Evolutionary conservation across 2,113 vertebrate species (phyloP).

Genomic region (Ptyas mucosa): DNA sequence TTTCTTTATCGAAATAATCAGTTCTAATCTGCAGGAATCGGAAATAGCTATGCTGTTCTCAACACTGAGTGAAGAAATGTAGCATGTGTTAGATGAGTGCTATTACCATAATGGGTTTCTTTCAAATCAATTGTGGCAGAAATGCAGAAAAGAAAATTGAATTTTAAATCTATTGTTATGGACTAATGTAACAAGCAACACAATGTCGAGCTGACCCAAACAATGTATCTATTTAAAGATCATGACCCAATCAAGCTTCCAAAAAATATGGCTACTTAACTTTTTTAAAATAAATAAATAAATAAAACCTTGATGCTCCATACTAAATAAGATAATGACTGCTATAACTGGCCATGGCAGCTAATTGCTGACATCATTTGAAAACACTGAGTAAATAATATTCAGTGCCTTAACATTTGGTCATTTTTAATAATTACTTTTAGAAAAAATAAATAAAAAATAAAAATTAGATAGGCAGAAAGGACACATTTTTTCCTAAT

Average conservation of each 20-base stretch:
- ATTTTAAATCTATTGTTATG: background rate
- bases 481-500: background rate
- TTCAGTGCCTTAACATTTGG: background rate
- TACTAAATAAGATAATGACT: background rate
- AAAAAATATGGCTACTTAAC: background rate
- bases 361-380: background rate
- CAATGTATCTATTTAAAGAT: background rate
- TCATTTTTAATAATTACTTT: background rate
- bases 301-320: too few relatives aligned
- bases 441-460: background rate
- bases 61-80: background rate
- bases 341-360: background rate
- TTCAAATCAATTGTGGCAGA: background rate
- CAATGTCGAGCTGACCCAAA: background rate
- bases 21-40: background rate
- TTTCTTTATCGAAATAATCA: background rate
- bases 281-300: background rate
- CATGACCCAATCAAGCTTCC: background rate
- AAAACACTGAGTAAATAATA: background rate
- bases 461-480: background rate
- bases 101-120: background rate
- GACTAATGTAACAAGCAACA: background rate
- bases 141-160: background rate
- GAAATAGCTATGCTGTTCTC: background rate
- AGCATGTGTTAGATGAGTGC: background rate